phyloP scores from a whole-genome alignment of 2,797 vertebrate species.

The Leuciscus waleckii region DNA sequence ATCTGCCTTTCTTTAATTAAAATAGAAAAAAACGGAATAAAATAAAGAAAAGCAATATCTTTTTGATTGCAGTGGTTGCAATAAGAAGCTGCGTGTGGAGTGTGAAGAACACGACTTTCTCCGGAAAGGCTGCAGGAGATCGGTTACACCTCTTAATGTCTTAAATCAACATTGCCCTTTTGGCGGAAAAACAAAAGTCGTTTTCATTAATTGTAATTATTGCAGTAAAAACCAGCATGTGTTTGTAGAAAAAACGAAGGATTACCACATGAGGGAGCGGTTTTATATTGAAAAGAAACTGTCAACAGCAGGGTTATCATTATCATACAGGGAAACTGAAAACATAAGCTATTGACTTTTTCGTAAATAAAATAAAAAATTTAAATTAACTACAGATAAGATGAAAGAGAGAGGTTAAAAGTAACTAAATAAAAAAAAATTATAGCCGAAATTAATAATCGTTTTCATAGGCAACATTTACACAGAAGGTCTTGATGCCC shows the following conservation, averaged over 20 bases:
- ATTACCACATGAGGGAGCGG: conserved; percentile 36
- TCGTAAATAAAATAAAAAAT: not conserved
- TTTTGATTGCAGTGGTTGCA: conserved; percentile 32
- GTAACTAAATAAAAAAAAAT: conserved; percentile 27
- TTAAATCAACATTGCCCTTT: conserved; percentile 43
- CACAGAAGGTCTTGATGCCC: too few species aligned
- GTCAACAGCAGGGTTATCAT: conserved; percentile 10
- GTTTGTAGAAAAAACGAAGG: conserved; percentile 40
- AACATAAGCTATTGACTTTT: not conserved
- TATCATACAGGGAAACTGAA: not conserved
- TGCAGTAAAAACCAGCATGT: conserved; percentile 69
- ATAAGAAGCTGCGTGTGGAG: conserved; percentile 14
- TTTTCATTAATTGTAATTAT: conserved; percentile 84
- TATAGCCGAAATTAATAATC: not conserved
- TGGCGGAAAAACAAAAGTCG: conserved; percentile 72
- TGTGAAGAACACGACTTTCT: conserved; percentile 27
- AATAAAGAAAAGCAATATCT: conserved; percentile 35
- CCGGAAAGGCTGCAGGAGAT: conserved; percentile 8
- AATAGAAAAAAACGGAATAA: not conserved
- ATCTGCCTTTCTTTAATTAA: conserved; percentile 43
- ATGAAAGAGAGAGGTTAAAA: conserved; percentile 16
- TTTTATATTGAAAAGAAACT: conserved; percentile 40
- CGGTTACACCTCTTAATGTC: conserved; percentile 23
- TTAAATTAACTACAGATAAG: not conserved
- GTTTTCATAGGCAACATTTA: not conserved